A percentile compares a stretch with the other conserved stretches of the same genome.
phyloP scores from a whole-genome alignment of 2,113 vertebrate genomes.

The Salvelinus fontinalis region DNA sequence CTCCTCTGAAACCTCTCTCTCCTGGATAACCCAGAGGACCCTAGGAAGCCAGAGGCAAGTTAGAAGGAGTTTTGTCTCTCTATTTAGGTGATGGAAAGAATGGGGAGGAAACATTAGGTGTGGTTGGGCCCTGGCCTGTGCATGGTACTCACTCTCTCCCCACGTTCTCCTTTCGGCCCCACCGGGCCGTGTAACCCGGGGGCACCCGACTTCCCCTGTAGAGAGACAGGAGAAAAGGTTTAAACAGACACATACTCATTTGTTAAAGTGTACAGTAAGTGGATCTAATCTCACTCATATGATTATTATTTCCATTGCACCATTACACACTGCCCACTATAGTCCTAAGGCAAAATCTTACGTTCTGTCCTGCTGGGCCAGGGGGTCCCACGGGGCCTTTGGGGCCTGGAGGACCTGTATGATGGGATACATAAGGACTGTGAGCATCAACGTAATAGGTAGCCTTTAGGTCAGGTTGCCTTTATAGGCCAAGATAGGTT shows the following conservation, averaged over 20 bases:
- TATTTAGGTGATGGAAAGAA: constrained; percentile 2
- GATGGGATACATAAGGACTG: constrained; percentile 15
- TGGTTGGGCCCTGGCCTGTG: background rate
- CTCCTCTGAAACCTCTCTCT: constrained; percentile 83
- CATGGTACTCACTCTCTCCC: constrained; percentile 85
- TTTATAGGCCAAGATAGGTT: background rate
- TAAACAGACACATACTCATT: background rate
- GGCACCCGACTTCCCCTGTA: constrained; percentile 81
- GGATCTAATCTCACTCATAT: background rate
- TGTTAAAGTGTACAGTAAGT: background rate
- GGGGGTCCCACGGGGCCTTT: constrained; percentile 81
- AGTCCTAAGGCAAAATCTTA: constrained; percentile 65
- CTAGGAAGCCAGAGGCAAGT: constrained; percentile 65
- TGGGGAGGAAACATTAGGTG: background rate
- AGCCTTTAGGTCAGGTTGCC: background rate
- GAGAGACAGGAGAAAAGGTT: constrained; percentile 14
- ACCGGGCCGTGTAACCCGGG: constrained; percentile 75
- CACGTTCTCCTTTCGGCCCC: constrained; percentile 84
- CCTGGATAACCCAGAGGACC: constrained; percentile 84
- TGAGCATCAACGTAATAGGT: background rate
- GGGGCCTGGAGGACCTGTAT: constrained; percentile 83
- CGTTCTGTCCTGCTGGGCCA: constrained; percentile 80
- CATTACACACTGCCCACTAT: background rate
- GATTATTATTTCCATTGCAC: too few relatives aligned
- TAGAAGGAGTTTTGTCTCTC: constrained; percentile 13